phyloP scores from a whole-genome alignment of 2,888 invertebrate species.

The Listrodromus nycthemerus region DNA sequence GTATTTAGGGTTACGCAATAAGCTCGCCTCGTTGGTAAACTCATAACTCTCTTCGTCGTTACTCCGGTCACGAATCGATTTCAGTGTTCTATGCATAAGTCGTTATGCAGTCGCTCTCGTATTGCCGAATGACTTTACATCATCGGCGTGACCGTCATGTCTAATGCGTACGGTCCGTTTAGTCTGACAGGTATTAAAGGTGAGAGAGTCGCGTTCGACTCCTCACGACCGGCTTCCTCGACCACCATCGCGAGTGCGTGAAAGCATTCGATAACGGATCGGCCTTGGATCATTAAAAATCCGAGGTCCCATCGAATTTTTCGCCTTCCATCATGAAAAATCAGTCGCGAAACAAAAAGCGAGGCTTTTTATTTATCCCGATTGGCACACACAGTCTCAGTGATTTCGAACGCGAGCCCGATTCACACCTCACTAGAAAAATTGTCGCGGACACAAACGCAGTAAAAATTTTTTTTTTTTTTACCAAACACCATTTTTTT shows the following conservation, averaged over 20 bases:
- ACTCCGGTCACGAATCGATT: constrained; percentile 57
- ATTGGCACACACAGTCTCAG: background rate
- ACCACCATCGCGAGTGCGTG: constrained; percentile 47
- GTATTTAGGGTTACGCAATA: constrained; percentile 42
- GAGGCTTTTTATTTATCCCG: background rate
- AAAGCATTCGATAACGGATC: constrained; percentile 45
- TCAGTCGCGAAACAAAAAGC: background rate
- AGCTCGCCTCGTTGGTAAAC: constrained; percentile 43
- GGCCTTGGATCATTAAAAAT: constrained; percentile 51
- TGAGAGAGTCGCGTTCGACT: constrained; percentile 15
- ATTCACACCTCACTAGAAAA: no score
- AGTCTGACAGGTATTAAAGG: constrained; percentile 6
- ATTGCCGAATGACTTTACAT: constrained; percentile 33
- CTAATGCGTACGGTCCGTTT: constrained; percentile 40
- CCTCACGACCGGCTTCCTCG: constrained; percentile 6
- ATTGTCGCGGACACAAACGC: no score
- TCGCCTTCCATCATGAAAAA: background rate
- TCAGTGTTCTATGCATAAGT: constrained; percentile 15
- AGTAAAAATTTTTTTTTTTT: no score
- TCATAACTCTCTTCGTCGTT: constrained; percentile 48
- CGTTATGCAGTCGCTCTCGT: constrained; percentile 48
- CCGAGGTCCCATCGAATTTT: constrained; percentile 30
- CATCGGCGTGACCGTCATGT: constrained; percentile 55
- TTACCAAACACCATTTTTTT: no score
- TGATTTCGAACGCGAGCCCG: background rate